Percentiles rank a stretch among this genome's conserved stretches.
phyloP scores from a whole-genome alignment of 2,113 vertebrate species.

The Platycercus adscitus region DNA sequence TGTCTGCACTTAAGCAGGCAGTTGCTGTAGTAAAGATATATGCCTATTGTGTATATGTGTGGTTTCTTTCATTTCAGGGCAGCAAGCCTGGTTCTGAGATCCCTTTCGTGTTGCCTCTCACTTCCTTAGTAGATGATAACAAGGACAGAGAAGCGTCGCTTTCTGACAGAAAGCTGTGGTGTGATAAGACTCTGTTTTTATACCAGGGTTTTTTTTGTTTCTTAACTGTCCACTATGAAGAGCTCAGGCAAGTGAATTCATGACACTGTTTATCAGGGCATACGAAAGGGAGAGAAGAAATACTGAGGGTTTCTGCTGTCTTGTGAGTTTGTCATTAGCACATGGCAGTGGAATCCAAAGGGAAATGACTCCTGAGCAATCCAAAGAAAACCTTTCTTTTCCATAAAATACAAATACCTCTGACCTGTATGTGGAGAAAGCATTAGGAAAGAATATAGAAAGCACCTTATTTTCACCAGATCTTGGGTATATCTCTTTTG shows the following conservation, averaged over 20 bases:
- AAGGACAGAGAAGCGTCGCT: neutral
- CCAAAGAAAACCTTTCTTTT: neutral
- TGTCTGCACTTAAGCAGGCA: neutral
- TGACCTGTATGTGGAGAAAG: neutral
- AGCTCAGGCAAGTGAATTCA: neutral
- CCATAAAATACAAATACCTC: neutral
- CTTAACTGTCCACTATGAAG: neutral
- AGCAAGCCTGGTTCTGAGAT: neutral
- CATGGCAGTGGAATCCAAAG: neutral
- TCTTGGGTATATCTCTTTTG: neutral
- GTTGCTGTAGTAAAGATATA: neutral
- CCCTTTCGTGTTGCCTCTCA: neutral
- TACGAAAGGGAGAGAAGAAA: neutral
- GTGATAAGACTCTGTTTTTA: neutral
- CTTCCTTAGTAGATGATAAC: neutral
- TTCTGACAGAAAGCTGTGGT: neutral
- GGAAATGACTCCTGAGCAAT: neutral
- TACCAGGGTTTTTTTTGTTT: neutral
- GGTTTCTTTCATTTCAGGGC: neutral
- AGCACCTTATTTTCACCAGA: neutral
- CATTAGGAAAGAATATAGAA: neutral
- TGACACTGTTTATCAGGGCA: neutral
- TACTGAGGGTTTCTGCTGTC: neutral
- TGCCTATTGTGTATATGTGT: rapidly evolving
- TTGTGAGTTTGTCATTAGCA: neutral